These are phyloP conservation scores for roundworm (Caenorhabditis elegans) DNA, from an alignment of 1,140 invertebrate species.

Conservation along the genomic window WBcel235 BX284603.4:12821001-12821500, in stretches of 20 bases:
- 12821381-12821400: too few relatives aligned
- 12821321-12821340: slow-evolving; percentile 85
- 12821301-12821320: slow-evolving; percentile 77
- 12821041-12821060: background rate
- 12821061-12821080: background rate
- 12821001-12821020: too few relatives aligned
- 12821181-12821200: slow-evolving; percentile 28
- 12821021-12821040: too few relatives aligned
- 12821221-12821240: too few relatives aligned
- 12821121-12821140: slow-evolving; percentile 11
- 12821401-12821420: too few relatives aligned
- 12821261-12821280: slow-evolving; percentile 79
- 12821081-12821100: slow-evolving; percentile 34
- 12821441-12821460: background rate
- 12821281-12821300: slow-evolving; percentile 72
- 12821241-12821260: too few relatives aligned
- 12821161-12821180: slow-evolving; percentile 29
- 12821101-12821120: background rate
- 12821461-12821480: background rate
- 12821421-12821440: too few relatives aligned
- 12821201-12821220: slow-evolving; percentile 46
- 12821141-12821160: background rate
- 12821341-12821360: slow-evolving; percentile 59
- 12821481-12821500: background rate
- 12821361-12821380: too few relatives aligned